Conservation (phyloP, 2,797 vertebrate species). For the Cyprinella venusta region DNA sequence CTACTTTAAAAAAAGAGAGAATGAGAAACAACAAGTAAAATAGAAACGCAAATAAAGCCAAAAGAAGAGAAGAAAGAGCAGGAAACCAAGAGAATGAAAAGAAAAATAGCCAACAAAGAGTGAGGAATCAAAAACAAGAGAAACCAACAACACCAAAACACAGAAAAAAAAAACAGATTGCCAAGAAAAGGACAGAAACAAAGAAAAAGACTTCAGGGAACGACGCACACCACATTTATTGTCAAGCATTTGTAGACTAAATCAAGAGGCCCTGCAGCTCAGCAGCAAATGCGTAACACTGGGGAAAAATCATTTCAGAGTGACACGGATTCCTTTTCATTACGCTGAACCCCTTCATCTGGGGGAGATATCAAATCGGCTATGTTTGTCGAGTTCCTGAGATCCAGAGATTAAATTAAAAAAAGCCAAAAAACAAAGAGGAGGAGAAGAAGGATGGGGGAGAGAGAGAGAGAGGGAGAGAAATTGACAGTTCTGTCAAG, state of each 20-base stretch:
- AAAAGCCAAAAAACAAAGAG: conserved; percentile 32
- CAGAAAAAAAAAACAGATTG: background rate
- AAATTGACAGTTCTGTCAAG: conserved; percentile 45
- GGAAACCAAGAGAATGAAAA: background rate
- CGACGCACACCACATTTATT: conserved; percentile 43
- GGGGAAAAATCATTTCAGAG: conserved; percentile 52
- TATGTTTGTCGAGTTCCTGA: conserved; percentile 32
- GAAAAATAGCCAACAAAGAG: background rate
- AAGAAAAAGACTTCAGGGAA: conserved; percentile 24
- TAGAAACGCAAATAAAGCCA: background rate
- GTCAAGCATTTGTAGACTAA: conserved; percentile 55
- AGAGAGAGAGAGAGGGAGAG: background rate
- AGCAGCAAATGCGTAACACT: conserved; percentile 40
- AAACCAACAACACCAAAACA: background rate
- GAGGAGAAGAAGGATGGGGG: conserved; percentile 1
- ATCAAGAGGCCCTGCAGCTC: conserved; percentile 34
- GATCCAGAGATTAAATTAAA: conserved; percentile 41
- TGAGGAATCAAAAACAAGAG: background rate
- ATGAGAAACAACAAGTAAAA: background rate
- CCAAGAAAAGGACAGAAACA: background rate
- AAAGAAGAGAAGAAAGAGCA: background rate
- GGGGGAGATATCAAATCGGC: conserved; percentile 43
- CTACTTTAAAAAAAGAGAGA: background rate
- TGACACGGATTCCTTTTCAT: conserved; percentile 48
- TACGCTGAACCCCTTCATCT: conserved; percentile 30